Evolutionary conservation across 2,888 invertebrate genomes (phyloP).

Genomic region (Acronicta alni): DNA sequence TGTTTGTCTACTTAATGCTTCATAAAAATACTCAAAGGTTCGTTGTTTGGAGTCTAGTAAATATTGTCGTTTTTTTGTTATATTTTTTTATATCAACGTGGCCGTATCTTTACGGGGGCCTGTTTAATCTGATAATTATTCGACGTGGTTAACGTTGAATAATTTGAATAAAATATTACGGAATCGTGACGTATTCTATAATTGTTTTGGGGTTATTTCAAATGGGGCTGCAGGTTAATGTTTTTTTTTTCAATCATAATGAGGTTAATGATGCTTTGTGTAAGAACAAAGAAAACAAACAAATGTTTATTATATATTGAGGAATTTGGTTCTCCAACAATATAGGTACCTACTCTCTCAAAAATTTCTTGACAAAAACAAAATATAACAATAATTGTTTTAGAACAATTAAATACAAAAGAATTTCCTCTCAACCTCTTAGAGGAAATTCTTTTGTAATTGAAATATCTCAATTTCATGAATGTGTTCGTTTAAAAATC

Average conservation of each 20-base stretch:
- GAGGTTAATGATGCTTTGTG: too few species aligned
- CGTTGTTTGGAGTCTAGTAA: slow-evolving; percentile 8
- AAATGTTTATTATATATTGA: too few species aligned
- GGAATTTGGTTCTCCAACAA: too few species aligned
- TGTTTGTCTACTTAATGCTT: slow-evolving; percentile 25
- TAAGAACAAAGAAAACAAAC: too few species aligned
- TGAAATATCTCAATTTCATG: too few species aligned
- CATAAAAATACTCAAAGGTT: slow-evolving; percentile 7
- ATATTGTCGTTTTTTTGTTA: slow-evolving; percentile 19
- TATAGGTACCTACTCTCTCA: too few species aligned
- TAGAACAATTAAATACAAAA: too few species aligned
- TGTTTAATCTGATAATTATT: slow-evolving; percentile 41
- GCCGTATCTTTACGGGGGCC: slow-evolving; percentile 37
- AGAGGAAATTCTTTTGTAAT: too few species aligned
- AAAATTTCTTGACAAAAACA: too few species aligned
- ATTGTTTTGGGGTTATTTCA: slow-evolving; percentile 15
- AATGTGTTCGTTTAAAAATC: too few species aligned
- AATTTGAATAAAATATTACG: slow-evolving; percentile 49
- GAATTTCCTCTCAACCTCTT: too few species aligned
- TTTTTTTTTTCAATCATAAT: not conserved
- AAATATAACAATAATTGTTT: too few species aligned
- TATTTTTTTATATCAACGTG: slow-evolving; percentile 35
- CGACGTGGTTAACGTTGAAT: slow-evolving; percentile 43
- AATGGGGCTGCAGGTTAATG: slow-evolving; percentile 5
- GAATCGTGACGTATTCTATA: slow-evolving; percentile 24